Conservation (phyloP, 2,113 vertebrate species). For the Rallus limicola region DNA sequence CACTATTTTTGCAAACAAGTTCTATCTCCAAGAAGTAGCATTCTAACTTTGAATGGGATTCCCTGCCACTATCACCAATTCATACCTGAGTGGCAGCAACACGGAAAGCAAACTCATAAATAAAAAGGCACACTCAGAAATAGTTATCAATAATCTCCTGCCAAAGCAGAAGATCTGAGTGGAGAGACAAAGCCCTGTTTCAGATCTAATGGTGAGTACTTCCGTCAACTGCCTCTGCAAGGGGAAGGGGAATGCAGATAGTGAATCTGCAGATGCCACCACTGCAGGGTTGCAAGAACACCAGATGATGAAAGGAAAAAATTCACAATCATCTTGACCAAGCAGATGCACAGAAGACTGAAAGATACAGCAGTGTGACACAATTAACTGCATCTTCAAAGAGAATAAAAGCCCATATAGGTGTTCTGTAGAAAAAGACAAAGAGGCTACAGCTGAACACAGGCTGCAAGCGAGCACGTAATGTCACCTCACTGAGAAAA, state of each 20-base stretch:
- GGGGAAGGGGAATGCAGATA: background rate
- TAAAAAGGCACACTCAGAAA: background rate
- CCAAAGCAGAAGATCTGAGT: background rate
- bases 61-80: background rate
- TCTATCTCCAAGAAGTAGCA: background rate
- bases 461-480: background rate
- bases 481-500: background rate
- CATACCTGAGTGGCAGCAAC: background rate
- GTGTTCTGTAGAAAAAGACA: background rate
- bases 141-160: background rate
- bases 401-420: background rate
- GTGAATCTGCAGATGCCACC: background rate
- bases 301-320: background rate
- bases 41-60: background rate
- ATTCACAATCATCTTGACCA: background rate
- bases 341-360: background rate
- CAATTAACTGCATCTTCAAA: background rate
- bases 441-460: background rate
- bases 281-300: background rate
- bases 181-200: background rate
- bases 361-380: background rate
- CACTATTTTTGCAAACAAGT: background rate
- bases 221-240: background rate
- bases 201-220: background rate
- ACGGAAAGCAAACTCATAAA: background rate